A percentile compares a stretch with the other conserved stretches of the same genome.
These are phyloP conservation scores for Diaphora mendica DNA, from an alignment of 2,888 invertebrate genomes.

Conservation along the genomic window DNA sequence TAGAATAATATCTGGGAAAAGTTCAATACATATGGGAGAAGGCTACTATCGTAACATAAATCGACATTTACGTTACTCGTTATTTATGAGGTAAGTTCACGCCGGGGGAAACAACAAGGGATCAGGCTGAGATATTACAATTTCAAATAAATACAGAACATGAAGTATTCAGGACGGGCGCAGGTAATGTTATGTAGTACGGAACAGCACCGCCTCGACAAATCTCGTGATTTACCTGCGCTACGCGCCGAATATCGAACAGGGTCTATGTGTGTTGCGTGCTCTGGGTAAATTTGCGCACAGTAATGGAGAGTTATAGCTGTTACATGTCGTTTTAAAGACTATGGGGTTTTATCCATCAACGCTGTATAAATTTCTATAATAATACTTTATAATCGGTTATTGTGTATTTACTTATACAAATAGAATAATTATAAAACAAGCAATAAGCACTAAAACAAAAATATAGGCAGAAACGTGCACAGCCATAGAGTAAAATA, in stretches of 20 bases:
- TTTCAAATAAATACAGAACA: slow-evolving; percentile 85
- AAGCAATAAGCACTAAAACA: slow-evolving; percentile 53
- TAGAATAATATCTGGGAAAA: slow-evolving; percentile 50
- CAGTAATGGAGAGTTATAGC: slow-evolving; percentile 80
- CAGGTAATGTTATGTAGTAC: slow-evolving; percentile 84
- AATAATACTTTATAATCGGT: slow-evolving; percentile 26
- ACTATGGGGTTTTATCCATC: slow-evolving; percentile 35
- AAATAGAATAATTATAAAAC: slow-evolving; percentile 15
- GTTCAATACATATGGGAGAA: slow-evolving; percentile 63
- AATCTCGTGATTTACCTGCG: slow-evolving; percentile 85
- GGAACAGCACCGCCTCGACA: slow-evolving; percentile 80
- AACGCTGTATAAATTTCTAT: slow-evolving; percentile 37
- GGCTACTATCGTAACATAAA: slow-evolving; percentile 76
- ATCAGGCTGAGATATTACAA: slow-evolving; percentile 84
- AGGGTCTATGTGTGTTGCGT: slow-evolving; percentile 80
- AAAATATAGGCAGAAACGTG: slow-evolving; percentile 45
- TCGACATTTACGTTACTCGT: slow-evolving; percentile 77
- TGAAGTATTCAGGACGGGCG: slow-evolving; percentile 84
- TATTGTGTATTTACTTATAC: slow-evolving; percentile 21
- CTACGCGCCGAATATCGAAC: slow-evolving; percentile 84
- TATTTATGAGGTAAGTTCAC: slow-evolving; percentile 81
- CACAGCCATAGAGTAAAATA: slow-evolving; percentile 58
- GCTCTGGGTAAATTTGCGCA: slow-evolving; percentile 82
- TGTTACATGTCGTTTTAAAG: slow-evolving; percentile 57
- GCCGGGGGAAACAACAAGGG: slow-evolving; percentile 79